Base-by-base conservation (phyloP, 2,113 vertebrate species). In the Heterochromis multidens region DNA sequence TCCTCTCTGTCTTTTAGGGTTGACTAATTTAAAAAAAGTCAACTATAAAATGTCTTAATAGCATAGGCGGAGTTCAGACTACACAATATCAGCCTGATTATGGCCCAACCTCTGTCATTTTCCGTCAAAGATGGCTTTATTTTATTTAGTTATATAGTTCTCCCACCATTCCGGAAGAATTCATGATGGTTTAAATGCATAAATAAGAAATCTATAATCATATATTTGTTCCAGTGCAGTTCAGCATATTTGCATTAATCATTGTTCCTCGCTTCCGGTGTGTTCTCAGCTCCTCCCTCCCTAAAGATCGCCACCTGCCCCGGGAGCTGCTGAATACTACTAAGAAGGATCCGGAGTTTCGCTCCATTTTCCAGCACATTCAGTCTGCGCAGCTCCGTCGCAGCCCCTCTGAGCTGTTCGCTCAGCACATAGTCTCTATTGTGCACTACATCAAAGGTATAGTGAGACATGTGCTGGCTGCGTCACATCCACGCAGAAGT, bases 361-460 rank as follows among this genome's bases (percentile, higher is more conserved):
- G 97, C 59, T 99, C 99, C 3, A 98, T 99, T 94, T 99, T 99
- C 94, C 97, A 99, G 79, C 98, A 99, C 4, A 97, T 99, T 91
- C 97, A 99, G 92, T 96, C 97, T 9, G 95, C 97, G 21, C 98
- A 98, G 96, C 97, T 98, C 16, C 97, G 97, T 59, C 95, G 97
- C 7, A 99, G 97, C 87, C 98, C 98, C 4, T 97, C 98, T 0
- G 99, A 99, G 80, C 95, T 99, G 40, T 99, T 99, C 88, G 98
- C 98, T 83, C 99, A 99, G 91, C 99, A 99, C 84, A 98, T 99
- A 77, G 98, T 99, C 95, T 98, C 97, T 2, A 98, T 99, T 57
- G 98, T 99, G 90, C 98, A 99, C 87, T 98, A 99, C 27, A 98
- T 99, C 77, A 98, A 98, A 99, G 99, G 99, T 98, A 95, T 2